Base-by-base conservation (phyloP, 2,113 vertebrate species). In the Passer domesticus region DNA sequence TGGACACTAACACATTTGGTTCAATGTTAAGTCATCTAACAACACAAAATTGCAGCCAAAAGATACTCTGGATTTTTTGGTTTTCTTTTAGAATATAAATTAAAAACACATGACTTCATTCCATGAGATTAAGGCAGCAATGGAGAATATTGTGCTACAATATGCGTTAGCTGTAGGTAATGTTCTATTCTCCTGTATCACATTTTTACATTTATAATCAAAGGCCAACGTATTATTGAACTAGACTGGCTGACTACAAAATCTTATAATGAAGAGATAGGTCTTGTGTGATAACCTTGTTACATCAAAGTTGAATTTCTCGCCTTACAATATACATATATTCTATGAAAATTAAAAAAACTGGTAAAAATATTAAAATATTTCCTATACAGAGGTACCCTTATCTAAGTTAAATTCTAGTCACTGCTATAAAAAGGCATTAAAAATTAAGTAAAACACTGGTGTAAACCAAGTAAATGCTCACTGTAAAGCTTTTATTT, bases 71-170 rank as follows among this genome's bases (percentile, higher is more conserved):
- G 28, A 16, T n/a, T 17, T 53, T 63, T 63, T 50, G 18, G 20
- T n/a, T 30, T 60, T 47, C 60, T 80, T 76, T 59, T 55, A 77
- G 58, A 78, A 47, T 43, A 77, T 49, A 89, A 94, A 91, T 59
- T 55, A 64, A 85, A 82, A 78, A 33, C 31, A 76, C 10, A 22
- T 44, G 13, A 93, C 22, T 74, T 77, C 39, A 39, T 87, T 91
- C 67, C 78, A 67, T 77, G 89, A 94, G 49, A 87, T 95, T 96
- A 97, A 98, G 97, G 97, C 98, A 97, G 88, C 62, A 79, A 72
- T 74, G 90, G 92, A 97, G 94, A 92, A 96, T 96, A 96, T 89
- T 58, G 67, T 83, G 85, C 68, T 83, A 95, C 88, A 90, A 46
- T 89, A 33, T 80, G 41, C 81, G 68, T 96, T 91, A 89, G 81